Conservation (phyloP, 1,140 invertebrate genomes). For the Popillia japonica region DNA sequence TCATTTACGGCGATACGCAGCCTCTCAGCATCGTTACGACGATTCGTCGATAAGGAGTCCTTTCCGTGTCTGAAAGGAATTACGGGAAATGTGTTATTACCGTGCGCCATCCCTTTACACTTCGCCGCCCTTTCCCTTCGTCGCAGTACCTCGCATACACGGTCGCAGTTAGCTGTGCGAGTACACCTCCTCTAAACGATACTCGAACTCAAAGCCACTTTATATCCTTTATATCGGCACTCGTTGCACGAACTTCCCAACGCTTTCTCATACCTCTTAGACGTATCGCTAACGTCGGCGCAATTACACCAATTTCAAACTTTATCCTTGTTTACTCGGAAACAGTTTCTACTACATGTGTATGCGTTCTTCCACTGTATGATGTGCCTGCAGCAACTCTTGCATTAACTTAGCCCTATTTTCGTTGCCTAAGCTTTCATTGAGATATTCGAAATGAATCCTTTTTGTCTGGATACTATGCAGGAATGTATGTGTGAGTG, state of each 20-base stretch:
- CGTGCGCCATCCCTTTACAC: not conserved
- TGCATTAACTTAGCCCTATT: not conserved
- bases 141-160: not conserved
- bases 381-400: not conserved
- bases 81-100: conserved; percentile 33
- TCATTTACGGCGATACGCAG: conserved; percentile 5
- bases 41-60: not conserved
- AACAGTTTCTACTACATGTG: not conserved
- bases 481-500: no score
- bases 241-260: conserved; percentile 12
- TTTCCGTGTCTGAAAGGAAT: conserved; percentile 20
- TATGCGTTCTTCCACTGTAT: not conserved
- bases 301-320: conserved; percentile 34
- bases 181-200: not conserved
- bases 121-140: not conserved
- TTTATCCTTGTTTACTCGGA: conserved; percentile 19
- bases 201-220: conserved; percentile 31
- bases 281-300: not conserved
- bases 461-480: not conserved
- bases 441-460: not conserved
- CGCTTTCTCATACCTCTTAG: not conserved
- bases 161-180: not conserved
- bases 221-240: conserved; percentile 25
- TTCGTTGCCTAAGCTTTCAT: not conserved
- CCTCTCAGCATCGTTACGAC: not conserved